Percentiles rank a stretch among this genome's conserved stretches.
These are phyloP conservation scores for Felis chaus DNA, from an alignment of 2,113 vertebrate genomes.

Conservation along the genomic window DNA sequence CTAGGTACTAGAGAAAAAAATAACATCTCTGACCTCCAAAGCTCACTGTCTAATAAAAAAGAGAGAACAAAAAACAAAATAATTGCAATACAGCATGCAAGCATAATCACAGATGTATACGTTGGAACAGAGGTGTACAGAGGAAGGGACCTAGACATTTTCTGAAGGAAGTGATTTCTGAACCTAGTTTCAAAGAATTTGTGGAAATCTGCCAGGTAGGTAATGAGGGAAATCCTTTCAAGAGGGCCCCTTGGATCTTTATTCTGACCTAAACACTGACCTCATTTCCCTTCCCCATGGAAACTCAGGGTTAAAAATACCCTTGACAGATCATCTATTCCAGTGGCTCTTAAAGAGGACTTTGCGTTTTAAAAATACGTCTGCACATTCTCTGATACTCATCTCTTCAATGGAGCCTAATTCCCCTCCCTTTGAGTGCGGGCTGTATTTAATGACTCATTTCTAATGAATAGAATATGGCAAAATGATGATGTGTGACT, in stretches of 20 bases:
- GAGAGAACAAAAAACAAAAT: not conserved
- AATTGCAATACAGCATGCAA: not conserved
- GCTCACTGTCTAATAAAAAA: not conserved
- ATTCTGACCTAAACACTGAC: not conserved
- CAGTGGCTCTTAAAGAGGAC: not conserved
- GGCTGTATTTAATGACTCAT: not conserved
- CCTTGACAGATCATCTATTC: not conserved
- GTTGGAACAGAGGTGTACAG: not conserved
- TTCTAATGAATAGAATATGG: not conserved
- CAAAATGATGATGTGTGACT: not conserved
- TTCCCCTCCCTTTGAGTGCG: not conserved
- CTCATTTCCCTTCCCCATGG: not conserved
- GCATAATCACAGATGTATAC: not conserved
- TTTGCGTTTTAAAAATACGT: not conserved
- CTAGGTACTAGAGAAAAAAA: not conserved
- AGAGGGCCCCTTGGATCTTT: not conserved
- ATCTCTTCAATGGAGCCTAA: not conserved
- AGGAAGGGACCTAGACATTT: not conserved
- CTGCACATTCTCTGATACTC: not conserved
- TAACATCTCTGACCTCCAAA: not conserved
- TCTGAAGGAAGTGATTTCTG: constrained; percentile 31
- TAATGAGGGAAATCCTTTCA: constrained; percentile 5
- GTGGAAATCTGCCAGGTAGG: not conserved
- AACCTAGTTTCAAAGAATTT: constrained; percentile 50
- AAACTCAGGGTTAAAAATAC: constrained; percentile 24